Percentiles rank a stretch among this genome's conserved stretches.
Conservation (phyloP, 64 coral and sea anemone genomes). For the Anthopleura sola region DNA sequence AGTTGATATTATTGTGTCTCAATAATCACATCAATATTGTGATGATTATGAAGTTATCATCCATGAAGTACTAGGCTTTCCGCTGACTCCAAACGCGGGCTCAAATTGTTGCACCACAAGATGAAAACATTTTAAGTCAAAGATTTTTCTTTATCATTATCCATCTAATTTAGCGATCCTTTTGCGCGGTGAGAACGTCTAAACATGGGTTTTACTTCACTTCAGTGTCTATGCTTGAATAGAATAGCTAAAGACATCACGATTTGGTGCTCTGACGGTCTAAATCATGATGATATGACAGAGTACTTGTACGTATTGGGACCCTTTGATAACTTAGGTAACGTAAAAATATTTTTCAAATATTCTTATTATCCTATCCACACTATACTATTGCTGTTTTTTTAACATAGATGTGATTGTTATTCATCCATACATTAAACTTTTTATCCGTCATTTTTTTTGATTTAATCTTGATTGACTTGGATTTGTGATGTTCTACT, state of each 20-base stretch:
- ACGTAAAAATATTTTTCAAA: no score
- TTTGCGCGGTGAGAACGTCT: neutral
- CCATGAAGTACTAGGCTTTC: neutral
- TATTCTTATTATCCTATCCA: no score
- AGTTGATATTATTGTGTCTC: neutral
- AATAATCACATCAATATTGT: neutral
- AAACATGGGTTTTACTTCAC: slow-evolving; percentile 22
- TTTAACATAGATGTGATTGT: no score
- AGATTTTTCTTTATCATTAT: neutral
- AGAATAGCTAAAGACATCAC: slow-evolving; percentile 63
- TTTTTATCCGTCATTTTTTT: no score
- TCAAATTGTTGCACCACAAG: slow-evolving; percentile 7
- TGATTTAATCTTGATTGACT: no score
- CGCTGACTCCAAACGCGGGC: neutral
- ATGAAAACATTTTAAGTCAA: neutral
- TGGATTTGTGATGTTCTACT: no score
- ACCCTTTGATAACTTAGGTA: slow-evolving; percentile 75
- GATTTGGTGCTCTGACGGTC: slow-evolving; percentile 33
- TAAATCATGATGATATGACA: slow-evolving; percentile 4
- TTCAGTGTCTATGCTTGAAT: slow-evolving; percentile 47
- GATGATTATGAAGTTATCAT: neutral
- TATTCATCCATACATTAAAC: no score
- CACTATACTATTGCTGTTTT: no score
- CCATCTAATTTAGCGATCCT: neutral
- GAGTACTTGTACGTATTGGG: slow-evolving; percentile 67